phyloP scores from a whole-genome alignment of 2,888 invertebrate species.

The Lasiommata megera region DNA sequence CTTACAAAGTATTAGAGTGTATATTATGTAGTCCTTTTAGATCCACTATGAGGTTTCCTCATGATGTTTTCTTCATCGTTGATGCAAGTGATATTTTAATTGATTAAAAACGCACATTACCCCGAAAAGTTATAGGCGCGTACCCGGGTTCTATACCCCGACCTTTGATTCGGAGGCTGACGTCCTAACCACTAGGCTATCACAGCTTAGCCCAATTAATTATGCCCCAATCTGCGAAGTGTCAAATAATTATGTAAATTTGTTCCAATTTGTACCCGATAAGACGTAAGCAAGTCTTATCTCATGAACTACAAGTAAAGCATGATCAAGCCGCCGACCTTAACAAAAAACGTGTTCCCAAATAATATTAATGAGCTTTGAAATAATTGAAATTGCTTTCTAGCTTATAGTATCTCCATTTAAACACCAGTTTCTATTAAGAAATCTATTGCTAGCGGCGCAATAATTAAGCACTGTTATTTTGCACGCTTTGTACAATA shows the following conservation, averaged over 20 bases:
- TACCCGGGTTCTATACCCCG: no score
- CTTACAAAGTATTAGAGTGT: no score
- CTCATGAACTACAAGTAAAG: neutral
- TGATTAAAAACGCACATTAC: no score
- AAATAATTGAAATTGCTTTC: neutral
- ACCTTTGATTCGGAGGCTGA: no score
- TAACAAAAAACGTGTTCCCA: constrained; percentile 1
- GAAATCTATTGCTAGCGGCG: constrained; percentile 13
- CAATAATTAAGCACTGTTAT: constrained; percentile 6
- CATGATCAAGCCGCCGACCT: constrained; percentile 1
- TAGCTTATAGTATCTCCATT: constrained; percentile 16
- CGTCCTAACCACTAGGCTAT: no score
- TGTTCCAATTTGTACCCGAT: neutral
- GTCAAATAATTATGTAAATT: constrained; percentile 1
- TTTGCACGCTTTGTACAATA: constrained; percentile 1
- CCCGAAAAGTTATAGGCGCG: no score
- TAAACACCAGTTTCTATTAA: constrained; percentile 11
- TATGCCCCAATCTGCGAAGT: neutral
- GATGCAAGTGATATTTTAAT: no score
- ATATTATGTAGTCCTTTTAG: no score
- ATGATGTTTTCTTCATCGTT: no score
- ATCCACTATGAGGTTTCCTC: no score
- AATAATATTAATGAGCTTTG: constrained; percentile 1
- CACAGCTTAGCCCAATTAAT: no score
- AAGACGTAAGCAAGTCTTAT: neutral